Percentiles rank a stretch among this genome's conserved stretches.
Conservation (phyloP, 2,888 invertebrate genomes). For the Diplolepis rosae region DNA sequence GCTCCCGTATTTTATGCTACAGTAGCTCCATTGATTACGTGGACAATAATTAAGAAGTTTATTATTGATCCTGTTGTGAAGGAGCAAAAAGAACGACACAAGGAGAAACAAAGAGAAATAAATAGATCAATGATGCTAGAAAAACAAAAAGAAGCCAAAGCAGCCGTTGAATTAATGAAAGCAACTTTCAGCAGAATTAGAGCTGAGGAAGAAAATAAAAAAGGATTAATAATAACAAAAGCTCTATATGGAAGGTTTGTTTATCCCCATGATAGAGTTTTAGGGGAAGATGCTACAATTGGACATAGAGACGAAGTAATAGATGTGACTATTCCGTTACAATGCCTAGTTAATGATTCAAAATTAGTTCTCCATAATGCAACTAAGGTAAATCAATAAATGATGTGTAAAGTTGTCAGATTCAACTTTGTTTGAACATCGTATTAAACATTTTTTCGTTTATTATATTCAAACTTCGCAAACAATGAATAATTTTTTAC, state of each 20-base stretch:
- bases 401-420: too few species aligned
- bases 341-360: conserved; percentile 95
- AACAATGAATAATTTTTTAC: conserved; percentile 13
- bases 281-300: conserved; percentile 58
- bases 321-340: conserved; percentile 95
- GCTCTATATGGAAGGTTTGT: conserved; percentile 87
- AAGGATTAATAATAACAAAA: conserved; percentile 89
- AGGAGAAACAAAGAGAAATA: conserved; percentile 87
- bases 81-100: conserved; percentile 85
- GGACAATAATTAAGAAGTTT: conserved; percentile 87
- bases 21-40: conserved; percentile 87
- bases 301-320: conserved; percentile 78
- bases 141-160: conserved; percentile 88
- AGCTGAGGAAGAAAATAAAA: conserved; percentile 86
- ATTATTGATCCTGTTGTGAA: conserved; percentile 89
- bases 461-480: too few species aligned
- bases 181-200: conserved; percentile 90
- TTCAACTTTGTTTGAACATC: background rate
- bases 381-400: conserved; percentile 81
- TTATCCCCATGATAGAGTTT: conserved; percentile 60
- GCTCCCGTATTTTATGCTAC: conserved; percentile 96
- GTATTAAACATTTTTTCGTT: too few species aligned
- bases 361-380: conserved; percentile 88
- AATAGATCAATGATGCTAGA: conserved; percentile 86
- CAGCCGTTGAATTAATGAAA: conserved; percentile 92